Conservation (phyloP, 2,113 vertebrate species). For the Lota lota region DNA sequence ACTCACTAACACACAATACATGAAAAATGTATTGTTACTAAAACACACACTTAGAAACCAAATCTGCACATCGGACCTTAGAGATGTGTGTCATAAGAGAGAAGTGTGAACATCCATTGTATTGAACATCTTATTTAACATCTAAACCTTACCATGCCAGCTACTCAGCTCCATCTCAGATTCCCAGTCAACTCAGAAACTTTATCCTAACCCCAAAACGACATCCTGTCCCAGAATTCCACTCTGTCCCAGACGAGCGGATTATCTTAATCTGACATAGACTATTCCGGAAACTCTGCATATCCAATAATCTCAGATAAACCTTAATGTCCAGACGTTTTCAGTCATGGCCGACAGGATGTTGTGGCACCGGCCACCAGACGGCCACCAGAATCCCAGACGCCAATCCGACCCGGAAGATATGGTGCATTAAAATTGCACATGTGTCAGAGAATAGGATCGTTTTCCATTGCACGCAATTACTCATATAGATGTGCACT, state of each 20-base stretch:
- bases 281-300: too few relatives aligned
- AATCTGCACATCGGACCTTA: not conserved
- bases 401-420: slow-evolving; percentile 30
- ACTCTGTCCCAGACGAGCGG: too few relatives aligned
- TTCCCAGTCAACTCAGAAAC: too few relatives aligned
- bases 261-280: too few relatives aligned
- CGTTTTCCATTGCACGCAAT: slow-evolving; percentile 4
- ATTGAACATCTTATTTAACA: slow-evolving; percentile 4
- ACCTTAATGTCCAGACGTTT: slow-evolving; percentile 24
- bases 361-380: slow-evolving; percentile 13
- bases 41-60: slow-evolving; percentile 2
- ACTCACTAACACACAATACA: too few relatives aligned
- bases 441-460: not conserved
- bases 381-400: slow-evolving; percentile 16
- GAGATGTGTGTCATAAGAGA: not conserved
- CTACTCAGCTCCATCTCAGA: too few relatives aligned
- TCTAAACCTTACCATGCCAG: too few relatives aligned
- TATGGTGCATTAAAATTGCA: slow-evolving; percentile 38
- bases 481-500: not conserved
- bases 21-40: not conserved
- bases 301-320: too few relatives aligned
- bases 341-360: slow-evolving; percentile 34
- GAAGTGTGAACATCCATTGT: slow-evolving; percentile 19
- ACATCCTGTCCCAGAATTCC: too few relatives aligned
- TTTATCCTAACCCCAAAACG: too few relatives aligned